Conservation (phyloP, 2,113 vertebrate genomes). For the Perca schrenkii region DNA sequence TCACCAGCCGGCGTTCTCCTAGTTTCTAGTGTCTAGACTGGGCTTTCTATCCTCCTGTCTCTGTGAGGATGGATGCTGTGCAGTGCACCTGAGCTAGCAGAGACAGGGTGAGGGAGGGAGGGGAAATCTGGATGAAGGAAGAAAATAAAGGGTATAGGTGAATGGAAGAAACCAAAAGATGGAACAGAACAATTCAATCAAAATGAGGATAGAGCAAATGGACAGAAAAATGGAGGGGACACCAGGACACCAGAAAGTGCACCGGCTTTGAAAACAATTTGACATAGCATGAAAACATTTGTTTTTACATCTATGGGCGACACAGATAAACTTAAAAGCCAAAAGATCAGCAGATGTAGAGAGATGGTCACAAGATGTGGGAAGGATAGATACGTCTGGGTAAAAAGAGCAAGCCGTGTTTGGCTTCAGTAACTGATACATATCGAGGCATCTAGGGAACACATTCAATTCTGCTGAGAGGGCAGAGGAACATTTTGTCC, state of each 20-base stretch:
- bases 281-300: too few relatives aligned
- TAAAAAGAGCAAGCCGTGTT: background rate
- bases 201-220: background rate
- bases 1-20: too few relatives aligned
- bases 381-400: background rate
- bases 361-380: background rate
- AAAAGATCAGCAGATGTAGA: background rate
- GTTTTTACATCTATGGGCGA: too few relatives aligned
- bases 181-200: conserved; percentile 7
- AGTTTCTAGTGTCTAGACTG: background rate
- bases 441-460: background rate
- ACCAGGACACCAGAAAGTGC: too few relatives aligned
- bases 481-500: background rate
- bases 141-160: background rate
- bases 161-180: background rate
- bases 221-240: background rate
- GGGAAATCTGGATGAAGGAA: background rate
- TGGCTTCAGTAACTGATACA: background rate
- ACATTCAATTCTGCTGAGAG: background rate
- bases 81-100: conserved; percentile 1
- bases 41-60: background rate
- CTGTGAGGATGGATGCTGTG: background rate
- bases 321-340: too few relatives aligned
- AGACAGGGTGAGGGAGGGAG: background rate
- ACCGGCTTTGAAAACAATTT: too few relatives aligned